Percentiles rank a stretch among this genome's conserved stretches.
Evolutionary conservation across 1,140 invertebrate genomes (phyloP).

Genomic region (Drosophila ananassae): DNA sequence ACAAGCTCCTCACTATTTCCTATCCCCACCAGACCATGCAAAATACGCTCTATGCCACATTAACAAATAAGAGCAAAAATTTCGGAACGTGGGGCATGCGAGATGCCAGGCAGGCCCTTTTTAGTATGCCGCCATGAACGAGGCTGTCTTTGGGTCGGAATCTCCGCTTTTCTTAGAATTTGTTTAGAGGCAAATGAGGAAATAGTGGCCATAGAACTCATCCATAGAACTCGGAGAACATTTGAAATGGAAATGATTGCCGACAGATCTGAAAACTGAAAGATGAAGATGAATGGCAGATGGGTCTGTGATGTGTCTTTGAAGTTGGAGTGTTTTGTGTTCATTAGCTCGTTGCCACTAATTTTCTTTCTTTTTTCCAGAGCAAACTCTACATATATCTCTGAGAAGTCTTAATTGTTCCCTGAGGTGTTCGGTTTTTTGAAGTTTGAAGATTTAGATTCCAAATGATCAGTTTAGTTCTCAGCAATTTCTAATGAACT

Average conservation of each 20-base stretch:
- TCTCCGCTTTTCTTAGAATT: conserved; percentile 69
- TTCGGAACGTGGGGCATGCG: conserved; percentile 12
- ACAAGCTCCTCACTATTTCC: conserved; percentile 25
- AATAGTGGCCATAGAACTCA: conserved; percentile 19
- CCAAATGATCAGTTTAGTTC: conserved; percentile 9
- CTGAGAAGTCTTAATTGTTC: conserved; percentile 68
- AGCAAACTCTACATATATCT: conserved; percentile 14
- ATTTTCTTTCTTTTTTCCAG: conserved; percentile 41
- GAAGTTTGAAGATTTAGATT: conserved; percentile 16
- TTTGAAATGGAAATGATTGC: conserved; percentile 63
- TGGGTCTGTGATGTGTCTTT: conserved; percentile 61
- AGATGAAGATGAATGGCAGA: conserved; percentile 78
- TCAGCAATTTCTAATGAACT: background rate
- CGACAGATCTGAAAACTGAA: conserved; percentile 23
- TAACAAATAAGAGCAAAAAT: conserved; percentile 61
- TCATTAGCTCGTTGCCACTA: conserved; percentile 71
- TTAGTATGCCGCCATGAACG: conserved; percentile 56
- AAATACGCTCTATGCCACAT: conserved; percentile 61
- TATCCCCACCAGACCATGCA: conserved; percentile 43
- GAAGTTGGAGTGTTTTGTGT: conserved; percentile 67
- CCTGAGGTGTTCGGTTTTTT: background rate
- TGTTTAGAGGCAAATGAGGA: conserved; percentile 54
- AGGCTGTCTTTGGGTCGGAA: conserved; percentile 12
- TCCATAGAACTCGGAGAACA: conserved; percentile 41
- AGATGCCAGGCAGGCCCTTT: conserved; percentile 31